Evolutionary conservation across 2,888 invertebrate genomes (phyloP), one percentile per base, ranked within the genome.

Genomic region (Imbricaverruca yamaguchii): DNA sequence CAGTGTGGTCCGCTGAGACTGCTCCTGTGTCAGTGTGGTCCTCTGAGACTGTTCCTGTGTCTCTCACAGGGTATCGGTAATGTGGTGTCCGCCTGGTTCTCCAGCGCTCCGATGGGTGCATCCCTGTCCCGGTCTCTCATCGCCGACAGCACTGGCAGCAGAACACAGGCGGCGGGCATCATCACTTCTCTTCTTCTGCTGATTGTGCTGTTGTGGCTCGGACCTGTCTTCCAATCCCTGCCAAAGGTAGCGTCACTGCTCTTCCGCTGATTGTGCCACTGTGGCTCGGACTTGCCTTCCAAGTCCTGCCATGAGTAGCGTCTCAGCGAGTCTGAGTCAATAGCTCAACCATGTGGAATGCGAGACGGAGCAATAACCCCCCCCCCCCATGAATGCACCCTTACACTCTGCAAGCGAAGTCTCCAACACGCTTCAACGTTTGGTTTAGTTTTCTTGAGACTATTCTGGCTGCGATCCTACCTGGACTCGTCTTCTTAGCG

Each of bases 81-180:
- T 86, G 86, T 92, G 77, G 87, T 93, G 81, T 92, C 93, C 21
- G 88, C 89, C 0, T 87, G 89, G 82, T 85, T 85, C 83, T 83
- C 82, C 9, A 85, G 85, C 81, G 82, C 84, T 25, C 85, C 85
- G 74, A 88, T 90, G 85, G 90, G 90, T 25, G 93, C 91, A 56
- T 92, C 91, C 7, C 87, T 91, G 84, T 93, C 91, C 56, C 90
- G 91, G 87, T 89, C 89, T 82, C 84, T 89, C n/a, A 94, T 97
- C 81, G 95, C 96, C 85, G 93, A 94, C 85, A 90, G 92, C 84
- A 94, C 94, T 0, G 97, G 97, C n/a, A 94, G 94, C 61, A 93
- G 91, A 86, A 95, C 96, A 0, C 94, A 95, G 86, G 84, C 94
- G 79, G 93, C 95, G 2, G 93, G 94, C 0, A 86, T 96, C 25